phyloP scores from a whole-genome alignment of 2,113 vertebrate genomes.

The Ibidorhyncha struthersii region DNA sequence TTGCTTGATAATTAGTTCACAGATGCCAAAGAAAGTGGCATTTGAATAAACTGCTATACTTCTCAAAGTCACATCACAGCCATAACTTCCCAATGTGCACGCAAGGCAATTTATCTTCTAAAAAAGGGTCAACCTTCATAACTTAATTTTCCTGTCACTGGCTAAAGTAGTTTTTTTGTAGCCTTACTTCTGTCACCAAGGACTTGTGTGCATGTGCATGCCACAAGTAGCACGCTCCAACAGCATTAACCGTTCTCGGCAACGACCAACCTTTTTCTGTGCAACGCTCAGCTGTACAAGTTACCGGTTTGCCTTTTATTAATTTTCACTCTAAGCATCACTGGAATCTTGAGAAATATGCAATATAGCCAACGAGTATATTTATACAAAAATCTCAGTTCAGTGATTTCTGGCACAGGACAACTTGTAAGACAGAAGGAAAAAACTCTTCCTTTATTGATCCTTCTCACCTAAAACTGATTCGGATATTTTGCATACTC shows the following conservation, averaged over 20 bases:
- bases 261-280: accelerated
- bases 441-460: not conserved
- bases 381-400: not conserved
- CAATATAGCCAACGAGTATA: not conserved
- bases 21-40: not conserved
- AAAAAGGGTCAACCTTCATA: not conserved
- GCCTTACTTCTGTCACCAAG: not conserved
- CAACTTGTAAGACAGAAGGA: not conserved
- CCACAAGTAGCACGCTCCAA: not conserved
- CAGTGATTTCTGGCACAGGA: not conserved
- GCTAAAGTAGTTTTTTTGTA: not conserved
- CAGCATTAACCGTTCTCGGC: not conserved
- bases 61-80: not conserved
- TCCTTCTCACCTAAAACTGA: not conserved
- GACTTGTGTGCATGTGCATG: accelerated
- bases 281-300: not conserved
- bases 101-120: not conserved
- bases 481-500: not conserved
- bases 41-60: not conserved
- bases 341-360: not conserved
- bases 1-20: not conserved
- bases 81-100: not conserved
- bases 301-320: not conserved
- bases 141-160: not conserved
- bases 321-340: not conserved